Base-by-base conservation (phyloP, 1,140 invertebrate genomes). In the Reticulitermes speratus region DNA sequence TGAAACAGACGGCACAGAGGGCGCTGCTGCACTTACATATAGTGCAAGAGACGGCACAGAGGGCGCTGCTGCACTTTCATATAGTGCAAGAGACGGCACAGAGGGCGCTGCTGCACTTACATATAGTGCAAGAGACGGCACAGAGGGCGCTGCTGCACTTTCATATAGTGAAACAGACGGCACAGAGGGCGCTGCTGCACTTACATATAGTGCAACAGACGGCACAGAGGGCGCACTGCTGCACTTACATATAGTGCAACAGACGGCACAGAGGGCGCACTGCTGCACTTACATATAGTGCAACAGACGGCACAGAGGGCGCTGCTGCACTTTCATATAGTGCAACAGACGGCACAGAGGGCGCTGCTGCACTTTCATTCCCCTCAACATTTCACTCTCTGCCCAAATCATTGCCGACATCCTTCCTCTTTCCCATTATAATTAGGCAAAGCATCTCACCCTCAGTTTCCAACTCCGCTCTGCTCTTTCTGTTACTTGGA, bases 311-410 rank as follows among this genome's bases (percentile, higher is more conserved):
- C 38, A 38, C 2, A 38, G n/a, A n/a, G n/a, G n/a, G n/a, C n/a
- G n/a, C n/a, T n/a, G n/a, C n/a, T n/a, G n/a, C n/a, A n/a, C n/a
- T 85, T 85, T 85, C 7, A 85, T 65, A 82, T 85, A 48, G 48
- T 38, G 85, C 3, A 84, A 44, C 6, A 12, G 83, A 45, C 38
- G 3, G 38, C 38, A 38, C 2, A 38, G n/a, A n/a, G n/a, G n/a
- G n/a, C n/a, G n/a, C 52, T 52, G 16, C 2, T 12, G 52, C 7
- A 45, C 21, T 45, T 19, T 65, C 2, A 84, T 23, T 84, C 55
- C 84, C 9, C 65, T 75, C 48, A 84, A 84, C 14, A 55, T 84
- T 84, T 84, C 84, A 84, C 55, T 84, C 55, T 84, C 84, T 84
- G 3, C 84, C 55, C 84, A 84, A 84, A 84, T 84, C 84, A 84